Percentiles rank a stretch among this genome's conserved stretches.
These are phyloP conservation scores for Ormyrus thymus DNA, from an alignment of 2,888 invertebrate species.

Conservation along the genomic window DNA sequence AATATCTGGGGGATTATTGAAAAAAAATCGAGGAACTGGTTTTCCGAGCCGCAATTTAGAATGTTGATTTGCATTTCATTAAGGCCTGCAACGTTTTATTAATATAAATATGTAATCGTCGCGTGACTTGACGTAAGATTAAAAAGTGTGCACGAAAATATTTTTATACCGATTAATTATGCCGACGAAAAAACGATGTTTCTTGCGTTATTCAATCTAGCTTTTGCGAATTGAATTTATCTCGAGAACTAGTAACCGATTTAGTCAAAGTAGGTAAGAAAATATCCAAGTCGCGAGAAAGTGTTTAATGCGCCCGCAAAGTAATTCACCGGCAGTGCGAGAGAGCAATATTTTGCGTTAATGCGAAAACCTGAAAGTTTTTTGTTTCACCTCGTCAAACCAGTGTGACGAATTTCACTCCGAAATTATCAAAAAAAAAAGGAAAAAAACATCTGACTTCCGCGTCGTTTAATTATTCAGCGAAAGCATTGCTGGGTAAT, in stretches of 20 bases:
- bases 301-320: constrained; percentile 20
- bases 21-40: constrained; percentile 3
- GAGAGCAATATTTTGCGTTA: not conserved
- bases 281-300: constrained; percentile 15
- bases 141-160: not conserved
- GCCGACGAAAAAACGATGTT: not conserved
- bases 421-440: not conserved
- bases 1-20: constrained; percentile 12
- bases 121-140: constrained; percentile 8
- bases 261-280: constrained; percentile 20
- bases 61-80: constrained; percentile 10
- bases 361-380: constrained; percentile 21
- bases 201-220: not conserved
- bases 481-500: too few species aligned
- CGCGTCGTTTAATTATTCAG: constrained; percentile 14
- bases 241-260: not conserved
- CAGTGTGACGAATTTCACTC: constrained; percentile 22
- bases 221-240: not conserved
- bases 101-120: not conserved
- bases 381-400: constrained; percentile 7
- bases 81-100: not conserved
- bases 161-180: not conserved
- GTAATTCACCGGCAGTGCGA: not conserved
- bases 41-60: constrained; percentile 36
- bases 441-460: not conserved